Evolutionary conservation across 2,797 vertebrate species (phyloP).

Genomic region (Meriones psammophilus): DNA sequence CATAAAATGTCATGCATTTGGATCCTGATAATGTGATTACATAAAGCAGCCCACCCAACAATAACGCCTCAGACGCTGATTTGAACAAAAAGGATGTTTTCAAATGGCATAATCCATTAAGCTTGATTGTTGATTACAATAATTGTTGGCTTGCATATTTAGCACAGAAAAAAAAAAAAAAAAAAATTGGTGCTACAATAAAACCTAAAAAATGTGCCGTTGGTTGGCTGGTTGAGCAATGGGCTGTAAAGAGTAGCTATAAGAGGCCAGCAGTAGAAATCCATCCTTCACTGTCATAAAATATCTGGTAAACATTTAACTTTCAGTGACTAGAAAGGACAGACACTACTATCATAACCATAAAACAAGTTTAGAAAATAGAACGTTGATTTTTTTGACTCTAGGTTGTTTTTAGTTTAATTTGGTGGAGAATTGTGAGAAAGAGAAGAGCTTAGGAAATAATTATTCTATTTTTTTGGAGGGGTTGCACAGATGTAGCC

Average conservation of each 20-base stretch:
- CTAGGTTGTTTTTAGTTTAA: background rate
- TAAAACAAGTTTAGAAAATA: background rate
- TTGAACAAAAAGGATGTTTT: background rate
- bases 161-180: background rate
- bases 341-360: background rate
- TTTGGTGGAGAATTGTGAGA: background rate
- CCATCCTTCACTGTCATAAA: slow-evolving; percentile 1
- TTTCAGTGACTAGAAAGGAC: background rate
- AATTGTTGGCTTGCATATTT: background rate
- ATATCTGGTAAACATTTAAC: background rate
- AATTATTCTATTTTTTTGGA: too few species aligned
- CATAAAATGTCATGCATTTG: background rate
- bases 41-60: background rate
- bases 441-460: background rate
- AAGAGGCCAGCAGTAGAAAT: background rate
- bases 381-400: background rate
- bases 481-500: too few species aligned
- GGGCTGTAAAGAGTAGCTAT: background rate
- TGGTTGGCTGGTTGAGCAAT: background rate
- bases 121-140: background rate
- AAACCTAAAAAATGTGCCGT: background rate
- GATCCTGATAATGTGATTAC: background rate
- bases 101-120: background rate
- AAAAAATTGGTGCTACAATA: background rate
- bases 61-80: background rate